Base-by-base conservation (phyloP, 2,888 invertebrate genomes). In the Platerodrilus igneus region DNA sequence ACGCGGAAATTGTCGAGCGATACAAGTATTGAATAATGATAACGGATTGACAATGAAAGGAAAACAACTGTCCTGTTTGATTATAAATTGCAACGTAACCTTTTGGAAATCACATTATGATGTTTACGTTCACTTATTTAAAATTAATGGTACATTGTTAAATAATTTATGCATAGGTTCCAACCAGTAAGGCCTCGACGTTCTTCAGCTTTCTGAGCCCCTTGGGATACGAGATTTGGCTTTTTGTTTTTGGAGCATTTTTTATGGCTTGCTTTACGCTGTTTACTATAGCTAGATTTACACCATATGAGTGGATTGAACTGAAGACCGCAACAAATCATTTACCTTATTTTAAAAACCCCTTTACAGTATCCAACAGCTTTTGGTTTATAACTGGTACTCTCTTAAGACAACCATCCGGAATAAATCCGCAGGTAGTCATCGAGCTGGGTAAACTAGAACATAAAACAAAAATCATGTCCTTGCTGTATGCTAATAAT, bases 361-460 rank as follows among this genome's bases (percentile, higher is more conserved):
- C 77, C 53, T 78, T 82, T 62, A 75, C 72, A 38, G 66, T 81
- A 47, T 72, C 77, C 34, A 81, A 81, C 63, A 75, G 77, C 52
- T 74, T 81, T 56, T 81, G 81, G 80, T 80, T 81, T 62, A 74
- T 78, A 37, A 74, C 78, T 8, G 81, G 81, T 13, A 79, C 79
- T 2, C 68, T 83, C 33, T 73, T 82, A 62, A 74, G 79, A 45
- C 79, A 80, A 62, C 76, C 76, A 38, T 74, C 74, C 11, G 75
- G 73, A 33, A 65, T 75, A 46, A 75, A 74, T 58, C 81, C 81
- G 1, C 80, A 70, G 73, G 74, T 73, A 63, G 29, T 19, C 9
- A 9, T 2, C 3, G 7, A 21, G 3, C 10, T 11, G 13, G n/a
- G 15, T 8, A 18, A 19, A n/a, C 4, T 13, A 14, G 32, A 32